Conservation (phyloP, 2,113 vertebrate genomes). For the Terrapene triunguis region DNA sequence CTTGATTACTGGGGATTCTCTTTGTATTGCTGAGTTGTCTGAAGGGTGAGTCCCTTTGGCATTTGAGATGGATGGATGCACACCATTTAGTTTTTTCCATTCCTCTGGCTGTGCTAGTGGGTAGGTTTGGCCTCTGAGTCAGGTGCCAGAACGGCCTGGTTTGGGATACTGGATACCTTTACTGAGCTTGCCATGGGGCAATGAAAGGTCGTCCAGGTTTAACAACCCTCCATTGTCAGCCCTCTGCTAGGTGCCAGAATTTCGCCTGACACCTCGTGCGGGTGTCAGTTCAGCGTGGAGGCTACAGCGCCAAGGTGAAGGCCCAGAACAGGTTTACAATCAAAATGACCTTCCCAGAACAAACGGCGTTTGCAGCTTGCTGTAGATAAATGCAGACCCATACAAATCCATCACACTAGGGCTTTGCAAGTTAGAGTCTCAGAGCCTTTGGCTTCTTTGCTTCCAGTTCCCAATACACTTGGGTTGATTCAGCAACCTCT, state of each 20-base stretch:
- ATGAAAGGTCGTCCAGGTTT: no score
- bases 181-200: neutral
- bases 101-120: neutral
- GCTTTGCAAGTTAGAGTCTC: no score
- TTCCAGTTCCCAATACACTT: neutral
- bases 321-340: neutral
- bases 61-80: fast-evolving
- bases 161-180: no score
- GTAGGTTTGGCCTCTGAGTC: neutral
- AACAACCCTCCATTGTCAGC: no score
- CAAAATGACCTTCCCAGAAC: neutral
- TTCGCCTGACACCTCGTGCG: no score
- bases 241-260: no score
- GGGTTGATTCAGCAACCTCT: neutral
- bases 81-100: neutral
- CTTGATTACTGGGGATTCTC: neutral
- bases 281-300: no score
- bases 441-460: no score
- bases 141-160: neutral
- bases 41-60: neutral
- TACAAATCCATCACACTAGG: no score
- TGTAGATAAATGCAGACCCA: no score
- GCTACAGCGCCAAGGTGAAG: no score
- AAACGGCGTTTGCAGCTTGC: neutral
- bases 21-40: neutral